These are phyloP conservation scores for Gymnothorax reevesii DNA, from an alignment of 2,797 vertebrate genomes.

Conservation along the genomic window DNA sequence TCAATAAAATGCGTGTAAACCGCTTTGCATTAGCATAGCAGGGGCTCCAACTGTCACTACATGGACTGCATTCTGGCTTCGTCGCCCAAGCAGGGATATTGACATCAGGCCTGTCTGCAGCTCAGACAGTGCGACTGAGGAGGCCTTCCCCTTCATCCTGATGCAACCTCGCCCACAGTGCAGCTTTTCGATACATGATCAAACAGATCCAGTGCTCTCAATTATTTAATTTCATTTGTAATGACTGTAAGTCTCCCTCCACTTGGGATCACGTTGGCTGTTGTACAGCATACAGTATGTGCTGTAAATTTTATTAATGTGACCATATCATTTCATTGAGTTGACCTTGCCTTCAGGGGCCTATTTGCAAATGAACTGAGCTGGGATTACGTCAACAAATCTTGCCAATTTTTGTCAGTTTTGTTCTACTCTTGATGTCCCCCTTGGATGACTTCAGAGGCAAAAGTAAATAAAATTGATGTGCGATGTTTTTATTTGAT, in stretches of 20 bases:
- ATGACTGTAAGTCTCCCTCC: conserved; percentile 14
- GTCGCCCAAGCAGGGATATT: conserved; percentile 32
- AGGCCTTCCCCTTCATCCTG: background rate
- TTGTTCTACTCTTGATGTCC: background rate
- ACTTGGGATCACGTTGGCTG: conserved; percentile 16
- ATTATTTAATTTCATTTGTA: conserved; percentile 15
- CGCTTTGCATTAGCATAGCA: conserved; percentile 13
- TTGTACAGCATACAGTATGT: conserved; percentile 12
- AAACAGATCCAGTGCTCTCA: background rate
- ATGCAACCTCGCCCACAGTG: background rate
- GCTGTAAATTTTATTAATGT: conserved; percentile 16
- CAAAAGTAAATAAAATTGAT: background rate
- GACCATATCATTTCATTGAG: conserved; percentile 25
- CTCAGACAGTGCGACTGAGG: conserved; percentile 20
- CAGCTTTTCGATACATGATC: background rate
- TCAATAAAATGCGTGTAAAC: no score
- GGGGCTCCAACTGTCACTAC: conserved; percentile 16
- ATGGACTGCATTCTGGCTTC: conserved; percentile 26
- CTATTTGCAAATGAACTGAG: background rate
- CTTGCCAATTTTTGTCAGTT: conserved; percentile 3
- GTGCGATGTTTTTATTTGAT: background rate
- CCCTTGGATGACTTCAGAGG: background rate
- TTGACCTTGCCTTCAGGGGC: conserved; percentile 7
- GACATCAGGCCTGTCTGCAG: conserved; percentile 3
- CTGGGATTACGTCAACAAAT: background rate